Percentiles rank a stretch among this genome's conserved stretches.
Conservation (phyloP, 2,113 vertebrate species). For the Leuciscus idus region DNA sequence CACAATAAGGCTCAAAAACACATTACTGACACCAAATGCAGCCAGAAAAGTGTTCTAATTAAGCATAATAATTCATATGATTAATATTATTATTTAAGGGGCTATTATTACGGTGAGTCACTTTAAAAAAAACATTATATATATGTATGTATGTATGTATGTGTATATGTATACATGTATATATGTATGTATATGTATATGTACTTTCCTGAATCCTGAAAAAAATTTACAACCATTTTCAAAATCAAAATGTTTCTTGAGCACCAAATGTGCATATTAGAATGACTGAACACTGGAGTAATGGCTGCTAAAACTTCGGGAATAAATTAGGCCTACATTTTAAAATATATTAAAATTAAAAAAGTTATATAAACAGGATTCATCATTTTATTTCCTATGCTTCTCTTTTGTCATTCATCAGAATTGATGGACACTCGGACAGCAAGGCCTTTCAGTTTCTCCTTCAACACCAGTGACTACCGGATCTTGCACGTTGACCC, state of each 20-base stretch:
- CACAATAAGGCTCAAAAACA: too few species aligned
- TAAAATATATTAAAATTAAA: background rate
- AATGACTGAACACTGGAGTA: background rate
- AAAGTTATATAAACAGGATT: too few species aligned
- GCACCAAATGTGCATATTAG: background rate
- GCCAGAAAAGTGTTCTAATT: too few species aligned
- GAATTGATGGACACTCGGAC: conserved; percentile 82
- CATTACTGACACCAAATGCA: too few species aligned
- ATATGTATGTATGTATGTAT: too few species aligned
- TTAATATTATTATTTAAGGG: too few species aligned
- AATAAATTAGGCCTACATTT: background rate
- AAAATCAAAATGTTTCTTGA: background rate
- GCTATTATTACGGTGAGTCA: too few species aligned
- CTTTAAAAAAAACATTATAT: too few species aligned
- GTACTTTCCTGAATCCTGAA: background rate
- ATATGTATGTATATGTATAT: too few species aligned
- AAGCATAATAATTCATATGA: too few species aligned
- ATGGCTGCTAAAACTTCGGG: background rate
- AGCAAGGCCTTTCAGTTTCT: conserved; percentile 80
- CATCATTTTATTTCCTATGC: background rate
- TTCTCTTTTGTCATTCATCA: conserved; percentile 49
- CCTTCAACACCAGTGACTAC: conserved; percentile 85
- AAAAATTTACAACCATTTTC: background rate
- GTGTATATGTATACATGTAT: too few species aligned
- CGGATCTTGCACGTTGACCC: conserved; percentile 84